A percentile compares a stretch with the other conserved stretches of the same genome.
Conservation (phyloP, 2,888 invertebrate genomes). For the Cecidostiba fungosa region DNA sequence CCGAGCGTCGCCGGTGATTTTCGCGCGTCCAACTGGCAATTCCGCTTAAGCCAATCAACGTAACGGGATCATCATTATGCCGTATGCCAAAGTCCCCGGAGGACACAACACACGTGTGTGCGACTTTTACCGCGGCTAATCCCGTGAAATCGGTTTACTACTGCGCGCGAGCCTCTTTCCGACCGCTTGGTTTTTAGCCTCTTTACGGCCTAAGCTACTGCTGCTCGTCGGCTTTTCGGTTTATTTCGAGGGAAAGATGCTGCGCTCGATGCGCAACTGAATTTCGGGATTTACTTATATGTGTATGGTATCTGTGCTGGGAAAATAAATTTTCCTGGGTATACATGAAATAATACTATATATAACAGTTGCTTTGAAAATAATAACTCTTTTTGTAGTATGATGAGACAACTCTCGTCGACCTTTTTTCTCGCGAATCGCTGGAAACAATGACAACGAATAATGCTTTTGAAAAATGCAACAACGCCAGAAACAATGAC, state of each 20-base stretch:
- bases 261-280: not conserved
- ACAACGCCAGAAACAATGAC: not conserved
- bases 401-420: too few relatives aligned
- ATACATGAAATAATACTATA: too few relatives aligned
- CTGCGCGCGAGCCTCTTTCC: not conserved
- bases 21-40: slow-evolving; percentile 28
- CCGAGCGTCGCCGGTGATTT: not conserved
- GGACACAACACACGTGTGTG: not conserved
- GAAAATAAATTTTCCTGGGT: too few relatives aligned
- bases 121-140: slow-evolving; percentile 33
- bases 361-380: too few relatives aligned
- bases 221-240: not conserved
- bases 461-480: not conserved
- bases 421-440: not conserved
- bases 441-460: not conserved
- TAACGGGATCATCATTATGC: slow-evolving; percentile 56
- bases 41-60: slow-evolving; percentile 60
- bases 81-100: slow-evolving; percentile 1
- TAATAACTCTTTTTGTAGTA: too few relatives aligned
- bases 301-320: not conserved
- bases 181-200: not conserved
- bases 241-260: not conserved
- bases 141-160: slow-evolving; percentile 36
- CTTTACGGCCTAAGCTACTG: not conserved
- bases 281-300: not conserved